Percentiles rank a stretch among this genome's conserved stretches.
phyloP scores from a whole-genome alignment of 1,140 invertebrate species.

The Steinernema feltiae region DNA sequence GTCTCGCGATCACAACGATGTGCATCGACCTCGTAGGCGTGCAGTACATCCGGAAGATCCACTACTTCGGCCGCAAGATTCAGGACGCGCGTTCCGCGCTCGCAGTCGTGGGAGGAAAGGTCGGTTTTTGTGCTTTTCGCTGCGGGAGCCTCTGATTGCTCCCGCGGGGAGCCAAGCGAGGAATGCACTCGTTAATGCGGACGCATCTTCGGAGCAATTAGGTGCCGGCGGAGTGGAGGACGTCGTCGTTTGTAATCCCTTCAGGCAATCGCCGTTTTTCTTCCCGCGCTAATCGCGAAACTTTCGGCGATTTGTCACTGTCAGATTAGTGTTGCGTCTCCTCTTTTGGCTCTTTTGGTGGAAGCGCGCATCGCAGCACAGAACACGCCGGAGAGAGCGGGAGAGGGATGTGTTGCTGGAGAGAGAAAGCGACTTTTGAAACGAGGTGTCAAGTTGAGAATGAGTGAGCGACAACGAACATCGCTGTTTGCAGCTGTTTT shows the following conservation, averaged over 20 bases:
- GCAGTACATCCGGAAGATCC: conserved; percentile 55
- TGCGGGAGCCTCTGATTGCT: no score
- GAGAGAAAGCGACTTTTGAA: no score
- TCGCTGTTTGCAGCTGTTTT: no score
- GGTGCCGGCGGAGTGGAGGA: not conserved
- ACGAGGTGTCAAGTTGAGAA: no score
- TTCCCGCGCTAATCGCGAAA: not conserved
- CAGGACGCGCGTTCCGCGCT: conserved; percentile 57
- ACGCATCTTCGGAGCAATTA: not conserved
- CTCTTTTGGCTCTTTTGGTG: no score
- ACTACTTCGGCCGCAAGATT: conserved; percentile 57
- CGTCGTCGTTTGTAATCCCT: not conserved
- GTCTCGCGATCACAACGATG: conserved; percentile 57
- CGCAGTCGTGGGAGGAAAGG: conserved; percentile 56
- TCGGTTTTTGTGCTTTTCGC: no score
- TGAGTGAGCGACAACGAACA: no score
- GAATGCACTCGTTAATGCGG: not conserved
- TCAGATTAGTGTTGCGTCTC: no score
- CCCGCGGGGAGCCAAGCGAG: not conserved
- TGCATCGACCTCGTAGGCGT: conserved; percentile 54
- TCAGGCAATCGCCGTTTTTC: not conserved
- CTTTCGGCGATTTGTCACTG: not conserved
- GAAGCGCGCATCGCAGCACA: no score
- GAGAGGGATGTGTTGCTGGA: no score
- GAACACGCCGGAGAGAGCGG: not conserved